Base-by-base conservation (phyloP, 53 echinoderm and acorn worm species). In the Holothuria leucospilota region DNA sequence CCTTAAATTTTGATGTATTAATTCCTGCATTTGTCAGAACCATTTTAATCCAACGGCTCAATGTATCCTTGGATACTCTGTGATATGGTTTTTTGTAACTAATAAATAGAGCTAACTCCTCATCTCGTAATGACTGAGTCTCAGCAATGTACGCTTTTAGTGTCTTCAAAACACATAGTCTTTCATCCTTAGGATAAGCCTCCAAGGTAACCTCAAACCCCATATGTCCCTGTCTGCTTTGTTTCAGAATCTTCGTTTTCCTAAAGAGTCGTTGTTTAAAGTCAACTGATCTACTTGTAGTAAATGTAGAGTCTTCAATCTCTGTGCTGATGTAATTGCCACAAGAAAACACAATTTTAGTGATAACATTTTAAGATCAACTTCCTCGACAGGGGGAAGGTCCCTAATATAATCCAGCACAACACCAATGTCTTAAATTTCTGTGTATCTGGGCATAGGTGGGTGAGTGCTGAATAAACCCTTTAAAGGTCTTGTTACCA, bases 381-480 rank as follows among this genome's bases (percentile, higher is more conserved):
- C 25, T 4, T 40, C n/a, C 13, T 28, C 63, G n/a, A 42, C 26
- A 24, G 78, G 86, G 20, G 77, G 62, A 16, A 63, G 63, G 4
- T 12, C 21, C 8, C 78, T 38, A 8, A 88, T 23, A 29, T 82
- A 88, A 58, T 88, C 58, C 0, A 88, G 25, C 8, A 88, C 88
- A 13, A 13, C 0, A 20, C 58, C 51, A 21, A 82, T 58, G 67
- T 88, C 88, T 82, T 82, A 88, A 30, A 69, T 82, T 8, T 46
- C 53, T 29, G 28, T 16, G 59, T 88, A 88, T 67, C 88, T 24
- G 6, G 88, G 68, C 21, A n/a, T 34, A 18, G 88, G 88, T 18
- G 88, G 82, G 4, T 56, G 26, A 2, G 64, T 26, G 10, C 82
- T 26, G 67, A 81, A 88, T 29, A 88, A 34, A 4, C 88, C 88